These are phyloP conservation scores for Erebia epiphron DNA, from an alignment of 2,888 invertebrate species.

Conservation along the genomic window DNA sequence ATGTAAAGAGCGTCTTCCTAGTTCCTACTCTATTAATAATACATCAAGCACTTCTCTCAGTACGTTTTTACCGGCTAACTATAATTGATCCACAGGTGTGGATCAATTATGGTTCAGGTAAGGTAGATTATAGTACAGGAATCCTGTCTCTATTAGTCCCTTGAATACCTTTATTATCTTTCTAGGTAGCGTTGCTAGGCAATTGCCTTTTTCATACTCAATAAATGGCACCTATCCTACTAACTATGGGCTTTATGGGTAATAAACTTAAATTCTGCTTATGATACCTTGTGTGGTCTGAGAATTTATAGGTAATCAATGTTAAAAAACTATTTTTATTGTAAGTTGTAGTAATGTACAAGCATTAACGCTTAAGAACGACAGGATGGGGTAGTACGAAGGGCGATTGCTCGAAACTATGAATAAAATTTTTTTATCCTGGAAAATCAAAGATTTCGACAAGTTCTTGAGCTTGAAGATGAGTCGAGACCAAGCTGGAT, in stretches of 20 bases:
- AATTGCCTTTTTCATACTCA: conserved; percentile 13
- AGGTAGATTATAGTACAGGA: conserved; percentile 18
- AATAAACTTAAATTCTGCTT: conserved; percentile 19
- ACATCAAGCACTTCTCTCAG: conserved; percentile 36
- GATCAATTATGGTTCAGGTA: no score
- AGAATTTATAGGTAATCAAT: conserved; percentile 15
- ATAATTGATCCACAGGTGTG: conserved; percentile 24
- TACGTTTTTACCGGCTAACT: conserved; percentile 33
- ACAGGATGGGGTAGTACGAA: no score
- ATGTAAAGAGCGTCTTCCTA: neutral
- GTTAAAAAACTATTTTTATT: neutral
- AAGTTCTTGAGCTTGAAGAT: no score
- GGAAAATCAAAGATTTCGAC: no score
- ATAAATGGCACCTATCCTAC: conserved; percentile 23
- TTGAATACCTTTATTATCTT: conserved; percentile 25
- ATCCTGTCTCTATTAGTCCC: conserved; percentile 37
- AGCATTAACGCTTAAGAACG: no score
- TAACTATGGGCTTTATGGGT: conserved; percentile 20
- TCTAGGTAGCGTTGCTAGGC: conserved; percentile 17
- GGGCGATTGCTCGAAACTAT: no score
- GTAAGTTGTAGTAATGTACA: no score
- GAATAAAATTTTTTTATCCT: no score
- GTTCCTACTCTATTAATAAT: conserved; percentile 15
- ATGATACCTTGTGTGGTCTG: conserved; percentile 7
- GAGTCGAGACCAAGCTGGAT: no score